These are phyloP conservation scores for Enchytraeus crypticus DNA, from an alignment of 2,888 invertebrate genomes.

Conservation along the genomic window DNA sequence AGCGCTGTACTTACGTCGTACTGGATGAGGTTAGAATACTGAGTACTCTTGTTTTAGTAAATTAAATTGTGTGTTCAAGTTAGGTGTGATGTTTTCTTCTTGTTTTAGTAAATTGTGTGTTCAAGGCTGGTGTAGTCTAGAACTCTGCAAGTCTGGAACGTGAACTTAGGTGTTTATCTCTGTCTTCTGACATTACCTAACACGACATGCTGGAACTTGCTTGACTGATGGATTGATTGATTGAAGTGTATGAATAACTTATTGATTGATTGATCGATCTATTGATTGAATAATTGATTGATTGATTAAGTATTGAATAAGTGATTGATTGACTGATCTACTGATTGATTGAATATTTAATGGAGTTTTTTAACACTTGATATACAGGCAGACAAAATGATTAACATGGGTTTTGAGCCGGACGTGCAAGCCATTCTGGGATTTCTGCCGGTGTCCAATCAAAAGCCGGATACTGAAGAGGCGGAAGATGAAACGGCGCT, in stretches of 20 bases:
- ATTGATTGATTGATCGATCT: background rate
- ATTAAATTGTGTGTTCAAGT: background rate
- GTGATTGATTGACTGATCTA: too few relatives aligned
- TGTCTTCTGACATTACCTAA: too few relatives aligned
- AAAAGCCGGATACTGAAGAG: slow-evolving; percentile 95
- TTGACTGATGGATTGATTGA: background rate
- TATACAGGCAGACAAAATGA: slow-evolving; percentile 89
- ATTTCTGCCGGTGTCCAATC: slow-evolving; percentile 93
- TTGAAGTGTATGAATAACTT: background rate
- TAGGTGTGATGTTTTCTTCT: background rate
- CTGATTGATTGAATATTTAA: too few relatives aligned
- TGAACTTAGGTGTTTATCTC: too few relatives aligned
- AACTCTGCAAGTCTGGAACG: too few relatives aligned
- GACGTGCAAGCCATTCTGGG: slow-evolving; percentile 91
- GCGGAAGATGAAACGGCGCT: slow-evolving; percentile 87
- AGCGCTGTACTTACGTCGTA: slow-evolving; percentile 94
- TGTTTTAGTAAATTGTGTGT: background rate
- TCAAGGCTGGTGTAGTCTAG: too few relatives aligned
- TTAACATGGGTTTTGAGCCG: slow-evolving; percentile 99
- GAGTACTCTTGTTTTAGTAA: background rate
- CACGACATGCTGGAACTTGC: too few relatives aligned
- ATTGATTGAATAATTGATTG: too few relatives aligned
- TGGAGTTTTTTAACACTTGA: background rate
- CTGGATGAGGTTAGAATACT: slow-evolving; percentile 51
- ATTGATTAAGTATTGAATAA: too few relatives aligned